These are phyloP conservation scores for Lutjanus argentimaculatus DNA, from an alignment of 2,797 vertebrate genomes.

Conservation along the genomic window DNA sequence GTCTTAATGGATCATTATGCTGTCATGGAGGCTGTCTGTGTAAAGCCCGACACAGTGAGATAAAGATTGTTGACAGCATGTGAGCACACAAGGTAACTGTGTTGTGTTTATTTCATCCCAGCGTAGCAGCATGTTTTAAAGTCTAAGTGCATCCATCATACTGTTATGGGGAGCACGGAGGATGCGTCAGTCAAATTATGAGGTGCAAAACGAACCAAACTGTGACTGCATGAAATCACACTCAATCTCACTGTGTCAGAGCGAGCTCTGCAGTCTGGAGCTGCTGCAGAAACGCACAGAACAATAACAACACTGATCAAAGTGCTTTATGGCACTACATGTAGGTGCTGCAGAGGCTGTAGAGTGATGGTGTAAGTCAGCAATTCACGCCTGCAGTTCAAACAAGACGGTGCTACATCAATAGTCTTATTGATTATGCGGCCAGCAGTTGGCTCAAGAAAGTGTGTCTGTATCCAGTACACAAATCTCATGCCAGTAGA, in stretches of 20 bases:
- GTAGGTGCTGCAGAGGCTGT: conserved; percentile 28
- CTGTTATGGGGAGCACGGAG: conserved; percentile 31
- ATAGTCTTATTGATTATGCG: conserved; percentile 32
- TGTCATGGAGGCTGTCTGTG: conserved; percentile 1
- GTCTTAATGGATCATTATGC: conserved; percentile 27
- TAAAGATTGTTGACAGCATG: not conserved
- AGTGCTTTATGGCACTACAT: conserved; percentile 36
- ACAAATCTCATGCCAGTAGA: conserved; percentile 13
- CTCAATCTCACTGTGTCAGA: conserved; percentile 2
- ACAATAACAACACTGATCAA: conserved; percentile 46
- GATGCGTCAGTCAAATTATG: conserved; percentile 53
- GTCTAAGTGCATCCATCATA: conserved; percentile 31
- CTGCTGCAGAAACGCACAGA: conserved; percentile 41
- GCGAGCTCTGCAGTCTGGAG: conserved; percentile 29
- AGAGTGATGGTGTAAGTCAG: conserved; percentile 44
- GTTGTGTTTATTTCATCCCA: conserved; percentile 24
- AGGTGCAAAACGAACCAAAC: conserved; percentile 59
- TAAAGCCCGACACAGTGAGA: not conserved
- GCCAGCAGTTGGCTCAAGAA: conserved; percentile 22
- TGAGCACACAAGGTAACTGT: conserved; percentile 1
- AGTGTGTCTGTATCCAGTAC: not conserved
- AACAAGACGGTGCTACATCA: conserved; percentile 34
- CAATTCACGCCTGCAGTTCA: conserved; percentile 28
- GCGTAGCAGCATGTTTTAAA: conserved; percentile 21
- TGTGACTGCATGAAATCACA: conserved; percentile 53